Conservation (phyloP, 2,888 invertebrate species). For the Cenopis cana region DNA sequence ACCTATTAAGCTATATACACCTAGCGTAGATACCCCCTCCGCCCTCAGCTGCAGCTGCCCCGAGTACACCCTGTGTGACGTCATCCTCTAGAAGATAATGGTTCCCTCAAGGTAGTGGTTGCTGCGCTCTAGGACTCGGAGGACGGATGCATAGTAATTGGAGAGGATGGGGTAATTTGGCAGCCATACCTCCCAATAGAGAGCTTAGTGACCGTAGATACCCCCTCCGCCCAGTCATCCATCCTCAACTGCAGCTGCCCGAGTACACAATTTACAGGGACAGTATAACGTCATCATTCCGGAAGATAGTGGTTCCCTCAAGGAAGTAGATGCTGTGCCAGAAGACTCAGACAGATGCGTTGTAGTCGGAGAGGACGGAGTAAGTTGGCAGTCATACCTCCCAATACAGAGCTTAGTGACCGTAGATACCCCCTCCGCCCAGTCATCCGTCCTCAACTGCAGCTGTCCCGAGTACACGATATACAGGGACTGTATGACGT, state of each 20-base stretch:
- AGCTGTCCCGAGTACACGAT: conserved; percentile 68
- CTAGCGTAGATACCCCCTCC: conserved; percentile 36
- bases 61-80: conserved; percentile 64
- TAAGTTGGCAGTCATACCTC: conserved; percentile 54
- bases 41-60: conserved; percentile 59
- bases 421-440: conserved; percentile 31
- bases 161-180: conserved; percentile 58
- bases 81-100: conserved; percentile 63
- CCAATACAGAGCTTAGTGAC: conserved; percentile 58
- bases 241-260: too few relatives aligned
- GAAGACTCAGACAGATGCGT: too few relatives aligned
- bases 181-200: neutral
- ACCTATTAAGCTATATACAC: too few relatives aligned
- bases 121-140: conserved; percentile 68
- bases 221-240: too few relatives aligned
- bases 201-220: too few relatives aligned
- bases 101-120: conserved; percentile 66
- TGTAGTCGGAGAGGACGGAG: too few relatives aligned
- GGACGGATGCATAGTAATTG: conserved; percentile 63
- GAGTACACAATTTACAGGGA: too few relatives aligned
- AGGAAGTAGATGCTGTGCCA: too few relatives aligned
- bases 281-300: too few relatives aligned
- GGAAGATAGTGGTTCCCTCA: too few relatives aligned
- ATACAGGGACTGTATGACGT: conserved; percentile 66
- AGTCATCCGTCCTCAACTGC: conserved; percentile 49